phyloP scores from a whole-genome alignment of 2,888 invertebrate genomes.

The Sipha maydis region DNA sequence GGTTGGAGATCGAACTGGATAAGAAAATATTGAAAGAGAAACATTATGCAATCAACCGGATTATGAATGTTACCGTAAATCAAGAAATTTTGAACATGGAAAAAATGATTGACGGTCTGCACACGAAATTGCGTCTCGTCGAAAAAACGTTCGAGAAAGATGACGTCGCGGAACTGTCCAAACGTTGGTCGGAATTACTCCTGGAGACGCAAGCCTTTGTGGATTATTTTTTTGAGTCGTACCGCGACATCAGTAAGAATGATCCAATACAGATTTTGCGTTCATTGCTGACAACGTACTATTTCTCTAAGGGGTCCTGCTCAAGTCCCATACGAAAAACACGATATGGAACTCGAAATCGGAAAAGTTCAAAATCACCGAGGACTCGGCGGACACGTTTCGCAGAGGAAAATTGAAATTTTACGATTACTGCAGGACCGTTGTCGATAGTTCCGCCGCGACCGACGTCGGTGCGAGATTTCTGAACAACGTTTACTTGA shows the following conservation, averaged over 20 bases:
- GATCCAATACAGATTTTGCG: too few relatives aligned
- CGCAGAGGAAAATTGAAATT: background rate
- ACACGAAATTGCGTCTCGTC: background rate
- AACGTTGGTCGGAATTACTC: slow-evolving; percentile 28
- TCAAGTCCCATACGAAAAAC: background rate
- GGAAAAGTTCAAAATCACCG: background rate
- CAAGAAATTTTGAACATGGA: slow-evolving; percentile 32
- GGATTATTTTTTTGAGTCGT: slow-evolving; percentile 7
- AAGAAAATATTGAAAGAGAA: background rate
- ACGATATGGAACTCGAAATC: slow-evolving; percentile 26
- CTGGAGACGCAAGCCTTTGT: background rate
- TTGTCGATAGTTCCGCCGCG: background rate
- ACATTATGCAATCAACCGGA: background rate
- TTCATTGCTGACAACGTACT: too few relatives aligned
- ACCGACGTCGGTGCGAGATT: background rate
- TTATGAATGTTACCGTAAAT: background rate
- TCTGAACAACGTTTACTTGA: slow-evolving; percentile 1
- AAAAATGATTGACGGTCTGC: background rate
- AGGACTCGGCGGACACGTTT: background rate
- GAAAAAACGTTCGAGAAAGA: background rate
- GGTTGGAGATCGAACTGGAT: background rate
- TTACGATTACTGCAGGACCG: slow-evolving; percentile 21
- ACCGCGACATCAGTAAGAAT: slow-evolving; percentile 11
- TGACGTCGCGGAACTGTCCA: background rate
- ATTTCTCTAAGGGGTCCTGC: background rate